These are phyloP conservation scores for Diachrysia chrysitis DNA, from an alignment of 2,888 invertebrate species.

Conservation along the genomic window DNA sequence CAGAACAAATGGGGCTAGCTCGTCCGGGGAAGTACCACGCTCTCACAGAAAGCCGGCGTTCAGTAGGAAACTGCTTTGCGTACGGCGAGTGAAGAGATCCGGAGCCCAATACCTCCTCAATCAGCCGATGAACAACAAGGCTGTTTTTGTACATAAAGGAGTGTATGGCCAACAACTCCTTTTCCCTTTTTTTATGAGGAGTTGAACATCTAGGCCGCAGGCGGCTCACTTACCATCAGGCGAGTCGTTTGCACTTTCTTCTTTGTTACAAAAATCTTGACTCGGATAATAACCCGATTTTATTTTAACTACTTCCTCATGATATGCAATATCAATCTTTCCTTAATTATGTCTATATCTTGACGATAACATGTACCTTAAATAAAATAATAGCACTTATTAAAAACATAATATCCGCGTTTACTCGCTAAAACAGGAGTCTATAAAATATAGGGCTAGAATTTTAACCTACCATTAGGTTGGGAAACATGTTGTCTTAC, in stretches of 20 bases:
- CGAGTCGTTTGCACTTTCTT: neutral
- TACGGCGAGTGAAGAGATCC: slow-evolving; percentile 35
- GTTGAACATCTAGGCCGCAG: neutral
- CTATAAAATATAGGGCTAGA: neutral
- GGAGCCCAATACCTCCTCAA: slow-evolving; percentile 22
- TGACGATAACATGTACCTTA: too few species aligned
- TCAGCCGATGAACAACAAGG: neutral
- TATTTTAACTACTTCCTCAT: neutral
- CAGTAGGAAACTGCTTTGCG: neutral
- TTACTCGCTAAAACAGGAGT: neutral
- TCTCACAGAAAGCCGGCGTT: slow-evolving; percentile 22
- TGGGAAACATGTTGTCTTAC: neutral
- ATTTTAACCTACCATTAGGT: neutral
- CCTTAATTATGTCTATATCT: neutral
- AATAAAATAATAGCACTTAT: too few species aligned
- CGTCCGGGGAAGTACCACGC: slow-evolving; percentile 49
- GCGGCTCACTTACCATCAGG: neutral
- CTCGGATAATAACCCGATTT: neutral
- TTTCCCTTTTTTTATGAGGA: neutral
- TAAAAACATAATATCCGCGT: too few species aligned
- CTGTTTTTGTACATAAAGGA: neutral
- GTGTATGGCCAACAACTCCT: neutral
- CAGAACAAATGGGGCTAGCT: slow-evolving; percentile 31
- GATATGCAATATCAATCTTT: neutral
- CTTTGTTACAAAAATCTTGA: neutral